Percentiles rank a stretch among this genome's conserved stretches.
phyloP scores from a whole-genome alignment of 1,140 invertebrate genomes.

The Pseudobourletiella spinata region DNA sequence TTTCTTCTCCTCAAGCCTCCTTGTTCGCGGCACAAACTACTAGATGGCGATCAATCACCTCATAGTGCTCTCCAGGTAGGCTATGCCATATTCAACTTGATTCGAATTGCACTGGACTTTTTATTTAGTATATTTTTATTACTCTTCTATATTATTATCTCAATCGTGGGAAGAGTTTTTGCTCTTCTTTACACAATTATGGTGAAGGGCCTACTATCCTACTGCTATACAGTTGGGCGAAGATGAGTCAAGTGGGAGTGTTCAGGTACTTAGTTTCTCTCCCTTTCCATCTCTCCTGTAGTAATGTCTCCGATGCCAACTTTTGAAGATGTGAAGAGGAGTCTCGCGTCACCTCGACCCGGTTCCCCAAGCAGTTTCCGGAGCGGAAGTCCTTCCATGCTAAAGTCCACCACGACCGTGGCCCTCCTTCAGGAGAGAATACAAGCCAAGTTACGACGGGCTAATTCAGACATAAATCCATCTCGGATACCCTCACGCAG shows the following conservation, averaged over 20 bases:
- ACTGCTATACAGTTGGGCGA: not conserved
- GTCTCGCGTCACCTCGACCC: slow-evolving; percentile 4
- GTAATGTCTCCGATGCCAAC: slow-evolving; percentile 23
- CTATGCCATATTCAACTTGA: no score
- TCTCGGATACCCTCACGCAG: not conserved
- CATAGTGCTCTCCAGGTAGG: no score
- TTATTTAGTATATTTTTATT: no score
- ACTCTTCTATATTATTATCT: no score
- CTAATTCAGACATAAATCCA: slow-evolving; percentile 24
- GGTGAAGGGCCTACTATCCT: no score
- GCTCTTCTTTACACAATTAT: no score
- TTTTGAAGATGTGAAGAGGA: slow-evolving; percentile 24
- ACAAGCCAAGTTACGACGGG: slow-evolving; percentile 17
- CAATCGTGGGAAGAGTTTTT: no score
- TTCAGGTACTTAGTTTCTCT: not conserved
- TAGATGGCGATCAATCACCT: no score
- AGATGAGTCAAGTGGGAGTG: not conserved
- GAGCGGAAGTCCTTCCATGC: slow-evolving; percentile 18
- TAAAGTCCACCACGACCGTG: slow-evolving; percentile 16
- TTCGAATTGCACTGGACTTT: no score
- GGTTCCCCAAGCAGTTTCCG: slow-evolving; percentile 22
- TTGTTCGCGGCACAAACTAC: no score
- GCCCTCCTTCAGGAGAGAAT: slow-evolving; percentile 28
- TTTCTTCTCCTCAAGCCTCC: no score
- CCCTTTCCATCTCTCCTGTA: not conserved